Evolutionary conservation across 2,888 invertebrate genomes (phyloP).

Genomic region (Raillietiella orientalis): DNA sequence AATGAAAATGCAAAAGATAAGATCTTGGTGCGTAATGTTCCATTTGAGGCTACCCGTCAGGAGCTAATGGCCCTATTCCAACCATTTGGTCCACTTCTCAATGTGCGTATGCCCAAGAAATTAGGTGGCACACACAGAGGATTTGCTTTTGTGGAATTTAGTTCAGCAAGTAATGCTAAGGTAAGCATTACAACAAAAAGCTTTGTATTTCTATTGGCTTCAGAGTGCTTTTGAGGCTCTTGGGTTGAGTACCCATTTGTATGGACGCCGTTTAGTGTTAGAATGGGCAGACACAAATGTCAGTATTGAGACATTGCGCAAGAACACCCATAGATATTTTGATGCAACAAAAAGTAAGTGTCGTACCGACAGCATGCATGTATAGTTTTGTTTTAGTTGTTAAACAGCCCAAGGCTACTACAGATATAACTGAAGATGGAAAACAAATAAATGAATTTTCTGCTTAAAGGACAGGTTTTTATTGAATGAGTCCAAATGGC

Average conservation of each 20-base stretch:
- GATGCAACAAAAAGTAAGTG: no score
- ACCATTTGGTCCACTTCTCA: slow-evolving; percentile 72
- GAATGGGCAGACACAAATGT: slow-evolving; percentile 69
- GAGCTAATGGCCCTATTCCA: slow-evolving; percentile 65
- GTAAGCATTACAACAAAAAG: slow-evolving; percentile 15
- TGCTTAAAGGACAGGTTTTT: no score
- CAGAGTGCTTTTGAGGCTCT: slow-evolving; percentile 67
- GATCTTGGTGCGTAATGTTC: slow-evolving; percentile 71
- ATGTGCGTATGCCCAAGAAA: slow-evolving; percentile 65
- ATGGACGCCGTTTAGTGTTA: slow-evolving; percentile 67
- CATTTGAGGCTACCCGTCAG: slow-evolving; percentile 62
- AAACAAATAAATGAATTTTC: no score
- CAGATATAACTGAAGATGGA: no score
- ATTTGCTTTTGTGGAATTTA: slow-evolving; percentile 83
- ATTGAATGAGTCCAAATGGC: no score
- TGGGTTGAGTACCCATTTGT: slow-evolving; percentile 90
- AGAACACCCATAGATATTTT: no score
- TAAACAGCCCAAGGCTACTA: no score
- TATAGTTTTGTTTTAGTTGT: no score
- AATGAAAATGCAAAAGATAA: slow-evolving; percentile 17
- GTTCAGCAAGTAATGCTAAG: slow-evolving; percentile 64
- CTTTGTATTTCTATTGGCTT: slow-evolving; percentile 10
- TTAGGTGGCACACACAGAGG: slow-evolving; percentile 58
- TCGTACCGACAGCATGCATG: no score
- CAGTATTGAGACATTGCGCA: slow-evolving; percentile 41